Evolutionary conservation across 2,113 vertebrate species (phyloP), one percentile per base, ranked within the genome.

Genomic region (Phasianus colchicus): DNA sequence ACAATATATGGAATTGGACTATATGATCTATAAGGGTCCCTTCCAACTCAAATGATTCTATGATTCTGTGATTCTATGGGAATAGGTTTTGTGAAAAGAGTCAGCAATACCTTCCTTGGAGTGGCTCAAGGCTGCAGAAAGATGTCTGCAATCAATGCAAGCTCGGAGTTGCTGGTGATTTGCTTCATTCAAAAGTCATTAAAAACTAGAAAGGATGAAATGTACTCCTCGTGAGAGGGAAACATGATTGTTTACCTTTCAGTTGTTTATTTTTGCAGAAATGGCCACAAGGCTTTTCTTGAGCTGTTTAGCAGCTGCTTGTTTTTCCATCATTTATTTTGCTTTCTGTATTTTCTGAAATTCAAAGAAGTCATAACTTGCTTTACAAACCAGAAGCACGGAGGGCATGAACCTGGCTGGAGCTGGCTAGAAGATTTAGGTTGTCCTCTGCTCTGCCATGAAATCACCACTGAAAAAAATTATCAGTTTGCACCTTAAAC

Each of bases 181-280:
- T 48, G 21, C 38, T 83, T 78, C 7, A n/a, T 69, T 67, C 69
- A 75, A 13, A 55, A 77, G 42, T 19, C 65, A 29, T n/a, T 63
- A 27, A 47, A 34, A 55, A 20, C 55, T 55, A n/a, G 24, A 79
- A 50, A 34, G 25, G 72, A 71, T 67, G 61, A 83, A 60, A 74
- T 27, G 27, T 36, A n/a, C 22, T 88, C 32, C 45, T 89, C 9
- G 2, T 64, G 82, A 71, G 82, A 93, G 47, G 30, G 47, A 74
- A 83, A 38, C 17, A 20, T 50, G 48, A 55, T 92, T 92, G 57
- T 81, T 95, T 96, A 70, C 75, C 74, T 92, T 93, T 54, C 0
- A 0, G 32, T 76, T 67, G 67, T 81, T 90, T 95, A 83, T 96
- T 97, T 93, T 92, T 77, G 79, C 85, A 89, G 94, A 97, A 94